Base-by-base conservation (phyloP, 1,140 invertebrate species). In the Campoletis sonorensis region DNA sequence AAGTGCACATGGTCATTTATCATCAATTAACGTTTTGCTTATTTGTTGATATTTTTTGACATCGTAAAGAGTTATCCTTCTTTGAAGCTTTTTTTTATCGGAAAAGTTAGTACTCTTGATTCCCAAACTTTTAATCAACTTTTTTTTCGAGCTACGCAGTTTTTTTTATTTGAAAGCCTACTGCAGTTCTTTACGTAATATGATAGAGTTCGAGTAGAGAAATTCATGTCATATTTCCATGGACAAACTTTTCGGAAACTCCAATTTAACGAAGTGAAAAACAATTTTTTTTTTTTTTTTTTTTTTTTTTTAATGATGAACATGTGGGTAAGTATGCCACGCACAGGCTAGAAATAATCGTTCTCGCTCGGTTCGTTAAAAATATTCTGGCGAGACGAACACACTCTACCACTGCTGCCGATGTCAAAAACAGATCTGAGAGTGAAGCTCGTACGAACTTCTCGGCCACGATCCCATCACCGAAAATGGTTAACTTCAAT, bases 281-380 rank as follows among this genome's bases (percentile, higher is more conserved):
- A 26, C 4, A 64, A 64, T 27, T 27, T 4, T n/a, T 27, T 4
- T 54, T 54, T 54, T 54, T 54, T 54, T n/a, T n/a, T 27, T 27
- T 4, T n/a, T 27, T 4, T 54, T 54, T 54, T 54, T 54, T 54
- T n/a, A 70, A 70, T 21, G 30, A 70, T 70, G 26, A 70, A 70
- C 67, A 70, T 70, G 67, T 70, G 67, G 67, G 67, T 70, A 33
- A 33, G 67, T 70, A 33, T 64, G 61, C 61, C 61, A 64, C 61
- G 30, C 67, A 70, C 26, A 33, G 67, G 67, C 67, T 33, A 70
- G 67, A 70, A 70, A 70, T 70, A 70, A 70, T 70, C 67, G 33
- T 70, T 70, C 67, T 33, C 67, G 30, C 27, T 27, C 67, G 67
- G 26, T 70, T 70, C 67, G 26, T 33, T 33, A 70, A 70, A 70